Conservation (phyloP, 2,888 invertebrate species). For the Frankliniella fusca region DNA sequence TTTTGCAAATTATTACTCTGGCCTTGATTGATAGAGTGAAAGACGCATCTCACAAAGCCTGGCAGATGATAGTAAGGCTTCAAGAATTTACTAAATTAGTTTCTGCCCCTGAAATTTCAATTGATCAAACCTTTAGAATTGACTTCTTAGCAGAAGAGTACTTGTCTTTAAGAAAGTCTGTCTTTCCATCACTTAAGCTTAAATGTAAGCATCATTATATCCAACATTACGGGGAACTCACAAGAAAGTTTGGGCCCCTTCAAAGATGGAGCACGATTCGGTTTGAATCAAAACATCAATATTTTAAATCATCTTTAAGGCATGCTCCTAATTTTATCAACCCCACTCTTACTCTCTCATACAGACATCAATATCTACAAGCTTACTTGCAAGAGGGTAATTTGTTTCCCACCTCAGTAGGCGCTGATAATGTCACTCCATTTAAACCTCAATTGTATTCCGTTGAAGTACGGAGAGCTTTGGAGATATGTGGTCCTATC, state of each 20-base stretch:
- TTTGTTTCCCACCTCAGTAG: background rate
- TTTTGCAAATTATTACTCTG: background rate
- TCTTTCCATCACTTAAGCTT: background rate
- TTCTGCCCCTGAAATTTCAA: background rate
- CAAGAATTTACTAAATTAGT: background rate
- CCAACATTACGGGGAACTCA: background rate
- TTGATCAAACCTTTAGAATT: background rate
- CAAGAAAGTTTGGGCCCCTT: background rate
- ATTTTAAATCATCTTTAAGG: background rate
- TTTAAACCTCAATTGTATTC: background rate
- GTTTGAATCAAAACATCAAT: background rate
- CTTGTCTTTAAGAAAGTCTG: background rate
- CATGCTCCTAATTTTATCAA: background rate
- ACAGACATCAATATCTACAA: background rate
- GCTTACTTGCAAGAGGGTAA: background rate
- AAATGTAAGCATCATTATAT: background rate
- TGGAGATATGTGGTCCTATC: background rate
- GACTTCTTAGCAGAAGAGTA: background rate
- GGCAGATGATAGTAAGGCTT: background rate
- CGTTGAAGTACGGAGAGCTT: background rate
- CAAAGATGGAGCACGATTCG: background rate
- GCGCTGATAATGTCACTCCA: background rate
- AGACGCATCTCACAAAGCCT: background rate
- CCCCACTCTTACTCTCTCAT: background rate
- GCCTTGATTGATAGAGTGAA: background rate